These are phyloP conservation scores for Gryllus bimaculatus DNA, from an alignment of 1,140 invertebrate species.

Conservation along the genomic window DNA sequence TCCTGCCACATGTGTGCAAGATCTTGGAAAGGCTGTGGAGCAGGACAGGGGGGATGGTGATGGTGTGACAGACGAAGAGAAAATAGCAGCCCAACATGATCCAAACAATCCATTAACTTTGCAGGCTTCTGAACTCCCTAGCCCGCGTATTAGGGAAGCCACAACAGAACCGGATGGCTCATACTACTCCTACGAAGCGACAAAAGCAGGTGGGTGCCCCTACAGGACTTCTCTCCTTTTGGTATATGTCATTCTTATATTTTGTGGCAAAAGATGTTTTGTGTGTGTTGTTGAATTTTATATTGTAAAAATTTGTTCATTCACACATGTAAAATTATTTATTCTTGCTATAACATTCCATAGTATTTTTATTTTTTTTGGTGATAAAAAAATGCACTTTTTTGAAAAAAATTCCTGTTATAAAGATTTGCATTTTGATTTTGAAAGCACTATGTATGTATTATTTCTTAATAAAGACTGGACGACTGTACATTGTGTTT, in stretches of 20 bases:
- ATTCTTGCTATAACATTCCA: neutral
- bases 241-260: neutral
- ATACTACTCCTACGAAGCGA: conserved; percentile 23
- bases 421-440: neutral
- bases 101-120: conserved; percentile 6
- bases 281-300: conserved; percentile 1
- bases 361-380: too few relatives aligned
- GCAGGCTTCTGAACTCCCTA: conserved; percentile 24
- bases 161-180: conserved; percentile 29
- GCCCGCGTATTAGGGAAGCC: conserved; percentile 28
- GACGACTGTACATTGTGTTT: neutral
- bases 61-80: conserved; percentile 20
- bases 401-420: too few relatives aligned
- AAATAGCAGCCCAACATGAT: neutral
- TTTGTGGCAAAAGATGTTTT: neutral
- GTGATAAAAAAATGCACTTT: too few relatives aligned
- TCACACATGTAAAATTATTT: neutral
- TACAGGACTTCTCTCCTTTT: conserved; percentile 7
- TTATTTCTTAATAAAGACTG: neutral
- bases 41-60: conserved; percentile 22
- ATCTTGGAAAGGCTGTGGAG: conserved; percentile 27
- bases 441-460: neutral
- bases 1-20: conserved; percentile 46
- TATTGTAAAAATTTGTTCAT: conserved; percentile 3
- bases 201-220: conserved; percentile 15